phyloP scores from a whole-genome alignment of 2,113 vertebrate genomes.

The Tetraodon nigroviridis region DNA sequence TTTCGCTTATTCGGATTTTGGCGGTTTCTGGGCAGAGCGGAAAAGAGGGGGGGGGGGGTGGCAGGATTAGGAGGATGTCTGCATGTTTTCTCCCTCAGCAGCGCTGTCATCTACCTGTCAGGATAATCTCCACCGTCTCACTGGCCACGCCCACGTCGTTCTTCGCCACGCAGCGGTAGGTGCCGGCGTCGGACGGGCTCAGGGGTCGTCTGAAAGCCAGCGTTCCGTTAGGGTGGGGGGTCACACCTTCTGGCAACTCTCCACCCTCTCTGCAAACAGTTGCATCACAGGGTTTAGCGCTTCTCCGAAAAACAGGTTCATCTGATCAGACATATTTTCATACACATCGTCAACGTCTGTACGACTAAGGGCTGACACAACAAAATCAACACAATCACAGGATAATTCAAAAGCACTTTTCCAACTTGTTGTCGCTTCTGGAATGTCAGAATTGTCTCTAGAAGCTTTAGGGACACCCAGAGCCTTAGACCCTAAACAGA shows the following conservation, averaged over 20 bases:
- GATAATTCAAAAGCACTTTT: too few species aligned
- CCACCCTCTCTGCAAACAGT: slow-evolving; percentile 68
- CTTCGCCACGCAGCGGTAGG: slow-evolving; percentile 77
- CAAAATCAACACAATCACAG: too few species aligned
- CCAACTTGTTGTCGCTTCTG: too few species aligned
- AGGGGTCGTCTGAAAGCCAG: slow-evolving; percentile 77
- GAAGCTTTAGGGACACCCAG: too few species aligned
- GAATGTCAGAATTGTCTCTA: too few species aligned
- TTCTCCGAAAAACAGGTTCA: background rate
- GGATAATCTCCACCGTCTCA: slow-evolving; percentile 59
- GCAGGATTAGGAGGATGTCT: background rate
- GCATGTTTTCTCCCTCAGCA: background rate
- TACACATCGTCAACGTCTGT: too few species aligned
- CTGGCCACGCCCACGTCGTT: slow-evolving; percentile 74
- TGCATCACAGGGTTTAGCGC: background rate
- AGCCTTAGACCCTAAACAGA: too few species aligned
- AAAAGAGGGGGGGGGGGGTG: background rate
- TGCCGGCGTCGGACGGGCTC: slow-evolving; percentile 66
- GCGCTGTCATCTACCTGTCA: slow-evolving; percentile 66
- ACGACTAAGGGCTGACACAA: too few species aligned
- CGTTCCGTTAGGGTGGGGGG: slow-evolving; percentile 64
- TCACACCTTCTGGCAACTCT: slow-evolving; percentile 75
- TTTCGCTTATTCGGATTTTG: slow-evolving; percentile 46
- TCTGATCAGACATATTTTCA: too few species aligned
- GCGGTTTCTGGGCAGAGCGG: slow-evolving; percentile 21